phyloP scores from a whole-genome alignment of 2,113 vertebrate species.

The Synchiropus splendidus region DNA sequence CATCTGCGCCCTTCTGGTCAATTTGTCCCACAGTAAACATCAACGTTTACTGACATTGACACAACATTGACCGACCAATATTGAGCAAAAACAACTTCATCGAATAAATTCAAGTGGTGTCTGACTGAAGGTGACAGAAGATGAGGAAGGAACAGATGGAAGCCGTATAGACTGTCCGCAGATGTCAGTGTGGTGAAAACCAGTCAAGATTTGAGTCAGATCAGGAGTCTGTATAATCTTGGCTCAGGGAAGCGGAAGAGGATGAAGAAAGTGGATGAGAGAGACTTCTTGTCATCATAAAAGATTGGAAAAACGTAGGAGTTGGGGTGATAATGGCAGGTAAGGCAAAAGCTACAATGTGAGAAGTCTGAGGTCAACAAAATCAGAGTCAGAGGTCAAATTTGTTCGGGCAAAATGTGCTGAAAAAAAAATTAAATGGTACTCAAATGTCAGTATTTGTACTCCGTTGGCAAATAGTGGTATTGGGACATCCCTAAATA shows the following conservation, averaged over 20 bases:
- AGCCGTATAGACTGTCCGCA: constrained; percentile 5
- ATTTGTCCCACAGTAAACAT: constrained; percentile 13
- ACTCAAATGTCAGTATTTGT: no score
- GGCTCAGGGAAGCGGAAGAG: constrained; percentile 12
- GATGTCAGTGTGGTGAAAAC: neutral
- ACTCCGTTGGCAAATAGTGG: no score
- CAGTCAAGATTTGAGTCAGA: no score
- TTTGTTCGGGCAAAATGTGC: no score
- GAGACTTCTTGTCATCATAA: neutral
- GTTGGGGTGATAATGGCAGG: no score
- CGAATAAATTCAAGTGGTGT: no score
- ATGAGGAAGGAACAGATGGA: constrained; percentile 5
- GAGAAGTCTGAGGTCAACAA: no score
- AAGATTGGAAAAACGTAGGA: neutral
- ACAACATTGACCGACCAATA: neutral
- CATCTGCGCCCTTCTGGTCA: constrained; percentile 28
- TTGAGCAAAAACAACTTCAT: no score
- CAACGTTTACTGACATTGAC: constrained; percentile 1
- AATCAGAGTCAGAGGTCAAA: no score
- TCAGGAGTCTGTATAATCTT: constrained; percentile 10
- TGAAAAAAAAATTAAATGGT: no score
- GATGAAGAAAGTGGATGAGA: neutral
- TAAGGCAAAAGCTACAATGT: no score
- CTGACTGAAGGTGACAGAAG: neutral
- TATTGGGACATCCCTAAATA: no score